Base-by-base conservation (phyloP, 2,888 invertebrate species). In the Agapostemon virescens region DNA sequence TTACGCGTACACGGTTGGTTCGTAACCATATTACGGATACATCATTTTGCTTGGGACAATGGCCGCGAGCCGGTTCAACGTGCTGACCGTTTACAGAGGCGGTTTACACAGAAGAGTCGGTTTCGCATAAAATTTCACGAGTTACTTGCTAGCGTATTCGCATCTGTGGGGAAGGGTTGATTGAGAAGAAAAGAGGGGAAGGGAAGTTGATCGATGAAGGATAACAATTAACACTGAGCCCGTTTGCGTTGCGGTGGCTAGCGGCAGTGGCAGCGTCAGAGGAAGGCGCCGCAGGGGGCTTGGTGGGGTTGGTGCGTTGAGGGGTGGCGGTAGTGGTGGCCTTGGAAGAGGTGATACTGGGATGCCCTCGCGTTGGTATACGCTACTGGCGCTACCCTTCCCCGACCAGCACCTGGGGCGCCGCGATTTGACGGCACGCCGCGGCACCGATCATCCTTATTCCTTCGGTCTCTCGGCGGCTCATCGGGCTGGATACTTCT, bases 361-460 rank as follows among this genome's bases (percentile, higher is more conserved):
- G 91, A 95, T 96, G 94, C 96, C 97, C 77, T 96, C 97, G 87
- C 95, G 97, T 89, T 97, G 97, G 97, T 97, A 97, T 94, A 97
- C 97, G 84, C 95, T 98, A 90, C 95, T 98, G 93, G 98, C 98
- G 88, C 95, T 98, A 91, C 98, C 98, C 88, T 98, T 98, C 94
- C 97, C 97, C 91, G 98, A 98, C 94, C 97, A 98, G 94, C 97
- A 97, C 93, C 96, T 98, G 90, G 98, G 97, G 89, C 94, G 97
- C 91, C 95, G 98, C 85, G 97, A 98, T 93, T 93, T 95, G 88
- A 94, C 93, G 89, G 94, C 93, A 80, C 94, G 93, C 87, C 94
- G 94, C 86, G 93, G 93, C 79, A 93, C 93, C 87, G 92, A 93
- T 86, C 93, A 94, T 91, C 95, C 97, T 90, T 95, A 95, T 87